Evolutionary conservation across 1,140 invertebrate species (phyloP), one percentile per base, ranked within the genome.

Genomic region (Eurosta solidaginis): DNA sequence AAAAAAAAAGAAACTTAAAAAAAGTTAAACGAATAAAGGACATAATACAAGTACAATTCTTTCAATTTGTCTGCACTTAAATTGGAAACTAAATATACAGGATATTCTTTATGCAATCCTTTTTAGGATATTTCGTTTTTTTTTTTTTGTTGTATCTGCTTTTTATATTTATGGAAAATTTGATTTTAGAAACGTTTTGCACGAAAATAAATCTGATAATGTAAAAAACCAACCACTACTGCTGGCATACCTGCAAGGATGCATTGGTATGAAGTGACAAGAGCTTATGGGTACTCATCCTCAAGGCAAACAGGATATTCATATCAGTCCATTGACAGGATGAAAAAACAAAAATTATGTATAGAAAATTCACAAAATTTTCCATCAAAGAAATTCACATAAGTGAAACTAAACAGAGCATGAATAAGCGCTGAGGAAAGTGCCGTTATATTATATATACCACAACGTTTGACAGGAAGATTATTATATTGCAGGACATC

Each of bases 161-260:
- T n/a, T n/a, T n/a, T n/a, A 47, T 10, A 17, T 47, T 75, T 75
- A 6, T 82, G 82, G 84, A 82, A 85, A 85, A 85, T 85, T 85
- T 85, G 84, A 85, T 85, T 85, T 83, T 81, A 84, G 84, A 85
- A 85, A 84, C 84, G 82, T 85, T 85, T 85, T 85, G 82, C 84
- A 80, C 79, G 82, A 82, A 85, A 85, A 81, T 82, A 85, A 85
- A 85, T 84, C 82, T 81, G 84, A 85, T 85, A 85, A 85, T 85
- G 84, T 79, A 82, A 80, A 27, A 9, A 36, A 40, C 27, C 68
- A 49, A 77, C 78, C 77, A 75, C 63, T 74, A 75, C 75, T 74
- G n/a, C n/a, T n/a, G n/a, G n/a, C n/a, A n/a, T n/a, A n/a, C 27
- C 76, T 50, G 76, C 80, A 54, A 76, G 20, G n/a, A 77, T 50